Percentiles rank a stretch among this genome's conserved stretches.
phyloP scores from a whole-genome alignment of 2,888 invertebrate genomes.

The Adelognathus sp. region DNA sequence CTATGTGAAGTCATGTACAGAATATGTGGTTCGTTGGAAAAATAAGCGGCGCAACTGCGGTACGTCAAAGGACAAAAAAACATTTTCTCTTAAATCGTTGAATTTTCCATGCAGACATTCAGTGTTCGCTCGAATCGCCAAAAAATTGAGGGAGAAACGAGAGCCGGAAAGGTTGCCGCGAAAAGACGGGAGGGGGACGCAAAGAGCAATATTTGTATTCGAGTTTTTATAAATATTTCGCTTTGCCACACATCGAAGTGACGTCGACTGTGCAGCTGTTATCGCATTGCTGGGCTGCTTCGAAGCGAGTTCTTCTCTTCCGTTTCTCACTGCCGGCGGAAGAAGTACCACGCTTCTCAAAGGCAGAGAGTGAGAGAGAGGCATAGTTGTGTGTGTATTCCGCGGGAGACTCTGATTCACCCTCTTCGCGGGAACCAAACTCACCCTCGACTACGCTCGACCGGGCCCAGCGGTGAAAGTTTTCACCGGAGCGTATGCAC shows the following conservation, averaged over 20 bases:
- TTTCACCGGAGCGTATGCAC: slow-evolving; percentile 24
- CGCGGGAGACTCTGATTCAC: slow-evolving; percentile 30
- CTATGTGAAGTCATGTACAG: too few relatives aligned
- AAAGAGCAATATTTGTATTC: slow-evolving; percentile 31
- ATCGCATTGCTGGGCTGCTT: neutral
- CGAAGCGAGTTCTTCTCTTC: slow-evolving; percentile 1
- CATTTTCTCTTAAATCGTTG: slow-evolving; percentile 24
- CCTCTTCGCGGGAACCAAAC: slow-evolving; percentile 24
- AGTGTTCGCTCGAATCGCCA: neutral
- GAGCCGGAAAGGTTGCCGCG: neutral
- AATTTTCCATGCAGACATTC: neutral
- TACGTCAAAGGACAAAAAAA: slow-evolving; percentile 42
- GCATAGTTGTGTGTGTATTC: neutral
- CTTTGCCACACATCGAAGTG: neutral
- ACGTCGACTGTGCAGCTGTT: neutral
- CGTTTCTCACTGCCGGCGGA: neutral
- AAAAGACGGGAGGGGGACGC: neutral
- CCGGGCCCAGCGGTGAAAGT: slow-evolving; percentile 23
- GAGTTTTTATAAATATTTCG: slow-evolving; percentile 2
- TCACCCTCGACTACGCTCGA: slow-evolving; percentile 33
- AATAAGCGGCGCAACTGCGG: neutral
- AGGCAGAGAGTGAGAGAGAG: neutral
- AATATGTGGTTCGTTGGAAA: neutral
- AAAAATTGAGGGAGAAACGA: slow-evolving; percentile 3
- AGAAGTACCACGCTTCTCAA: slow-evolving; percentile 35